Base-by-base conservation (phyloP, 2,888 invertebrate species). In the Heliconius aoede region DNA sequence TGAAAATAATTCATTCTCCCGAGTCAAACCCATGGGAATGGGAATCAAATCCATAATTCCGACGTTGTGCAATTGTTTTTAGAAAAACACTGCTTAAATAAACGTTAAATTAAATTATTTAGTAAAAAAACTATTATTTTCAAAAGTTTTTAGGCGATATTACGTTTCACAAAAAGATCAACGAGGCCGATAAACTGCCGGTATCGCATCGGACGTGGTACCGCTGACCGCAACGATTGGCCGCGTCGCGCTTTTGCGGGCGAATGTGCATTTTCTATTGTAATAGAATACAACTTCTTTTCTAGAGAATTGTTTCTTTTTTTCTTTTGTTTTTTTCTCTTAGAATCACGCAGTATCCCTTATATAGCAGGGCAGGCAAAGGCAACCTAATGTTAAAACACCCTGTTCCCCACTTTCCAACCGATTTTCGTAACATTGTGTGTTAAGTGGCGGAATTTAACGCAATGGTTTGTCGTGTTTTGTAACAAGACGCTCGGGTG, bases 191-290 rank as follows among this genome's bases (percentile, higher is more conserved):
- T 68, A 74, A 69, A 74, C 62, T 62, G 64, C 40, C 71, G 40
- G 46, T 74, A 58, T 74, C 58, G 71, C 58, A 58, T 51, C 64
- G 62, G 32, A 77, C 74, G 77, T 74, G 77, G 64, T 64, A 74
- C 69, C 74, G 73, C 69, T 69, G 74, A 74, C 77, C 77, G 65
- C 74, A 72, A 36, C 65, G 73, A 62, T 73, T 55, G 40, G 73
- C 68, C 68, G 30, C 73, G 46, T 26, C 55, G 55, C 55, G 55
- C 55, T 55, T 60, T 60, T 60, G 60, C 15, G 60, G 60, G 26
- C 60, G 60, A 60, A 26, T 60, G 60, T 60, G 26, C 60, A 51
- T 77, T 55, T 73, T 55, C 21, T 55, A 55, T 55, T n/a, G 55
- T 51, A 28, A 24, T 60, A 26, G 69, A 69, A 69, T 55, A 32